These are phyloP conservation scores for Scomberomorus guttatus DNA, from an alignment of 2,797 vertebrate genomes.

Conservation along the genomic window DNA sequence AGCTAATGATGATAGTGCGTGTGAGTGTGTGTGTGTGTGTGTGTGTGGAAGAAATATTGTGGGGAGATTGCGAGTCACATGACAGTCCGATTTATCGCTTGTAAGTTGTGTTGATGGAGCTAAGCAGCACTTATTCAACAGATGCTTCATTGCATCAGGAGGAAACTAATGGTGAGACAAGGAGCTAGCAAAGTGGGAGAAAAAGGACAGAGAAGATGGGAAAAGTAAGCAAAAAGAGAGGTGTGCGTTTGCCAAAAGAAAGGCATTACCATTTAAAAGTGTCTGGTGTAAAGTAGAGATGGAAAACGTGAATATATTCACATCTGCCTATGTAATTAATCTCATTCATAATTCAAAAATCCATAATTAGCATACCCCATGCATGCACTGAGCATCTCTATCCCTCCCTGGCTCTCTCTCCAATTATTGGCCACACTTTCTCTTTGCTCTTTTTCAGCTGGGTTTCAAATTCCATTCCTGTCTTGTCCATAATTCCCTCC, in stretches of 20 bases:
- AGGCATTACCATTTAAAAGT: slow-evolving; percentile 70
- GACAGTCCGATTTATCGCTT: slow-evolving; percentile 47
- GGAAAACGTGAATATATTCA: slow-evolving; percentile 65
- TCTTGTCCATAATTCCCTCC: slow-evolving; percentile 50
- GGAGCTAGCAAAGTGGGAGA: not conserved
- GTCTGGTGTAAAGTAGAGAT: slow-evolving; percentile 51
- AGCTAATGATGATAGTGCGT: slow-evolving; percentile 61
- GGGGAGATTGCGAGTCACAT: slow-evolving; percentile 45
- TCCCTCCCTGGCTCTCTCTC: slow-evolving; percentile 37
- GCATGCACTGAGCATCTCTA: slow-evolving; percentile 52
- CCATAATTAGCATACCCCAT: slow-evolving; percentile 78
- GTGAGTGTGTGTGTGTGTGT: not conserved
- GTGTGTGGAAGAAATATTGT: slow-evolving; percentile 53
- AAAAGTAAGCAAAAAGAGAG: slow-evolving; percentile 24
- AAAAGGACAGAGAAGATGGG: slow-evolving; percentile 10
- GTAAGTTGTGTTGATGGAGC: slow-evolving; percentile 55
- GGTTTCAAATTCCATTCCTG: slow-evolving; percentile 34
- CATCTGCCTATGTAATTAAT: slow-evolving; percentile 76
- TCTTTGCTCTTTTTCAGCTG: slow-evolving; percentile 53
- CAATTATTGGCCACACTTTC: slow-evolving; percentile 43
- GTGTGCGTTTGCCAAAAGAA: slow-evolving; percentile 41
- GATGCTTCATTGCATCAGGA: slow-evolving; percentile 41
- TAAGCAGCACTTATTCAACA: slow-evolving; percentile 58
- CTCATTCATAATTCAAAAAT: slow-evolving; percentile 84
- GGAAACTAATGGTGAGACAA: slow-evolving; percentile 24